Evolutionary conservation across 2,113 vertebrate species (phyloP).

Genomic region (Gadus chalcogrammus): DNA sequence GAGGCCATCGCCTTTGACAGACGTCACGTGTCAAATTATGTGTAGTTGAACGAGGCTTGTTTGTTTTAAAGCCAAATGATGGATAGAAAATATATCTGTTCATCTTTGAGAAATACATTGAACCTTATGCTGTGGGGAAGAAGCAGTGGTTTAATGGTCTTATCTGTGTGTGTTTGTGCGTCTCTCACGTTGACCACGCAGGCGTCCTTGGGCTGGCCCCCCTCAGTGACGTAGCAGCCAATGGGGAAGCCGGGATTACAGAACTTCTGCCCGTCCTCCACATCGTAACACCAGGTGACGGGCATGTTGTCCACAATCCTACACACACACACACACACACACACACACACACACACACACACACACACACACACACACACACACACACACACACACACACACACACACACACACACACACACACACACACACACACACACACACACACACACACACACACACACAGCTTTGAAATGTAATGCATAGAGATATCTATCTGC

Average conservation of each 20-base stretch:
- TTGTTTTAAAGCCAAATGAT: no score
- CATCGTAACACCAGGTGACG: conserved; percentile 93
- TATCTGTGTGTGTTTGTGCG: neutral
- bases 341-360: conserved; percentile 4
- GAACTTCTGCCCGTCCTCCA: conserved; percentile 87
- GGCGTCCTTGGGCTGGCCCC: conserved; percentile 84
- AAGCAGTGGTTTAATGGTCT: neutral
- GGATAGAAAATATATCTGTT: no score
- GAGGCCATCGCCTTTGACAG: no score
- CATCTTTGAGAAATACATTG: no score
- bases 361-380: neutral
- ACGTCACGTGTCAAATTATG: no score
- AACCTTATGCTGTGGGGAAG: neutral
- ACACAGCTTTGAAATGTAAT: no score
- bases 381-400: neutral
- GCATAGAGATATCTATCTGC: no score
- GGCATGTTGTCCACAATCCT: conserved; percentile 98
- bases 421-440: conserved; percentile 23
- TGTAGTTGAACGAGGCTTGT: no score
- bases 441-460: conserved; percentile 21
- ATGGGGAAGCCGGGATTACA: conserved; percentile 95
- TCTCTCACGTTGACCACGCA: conserved; percentile 88
- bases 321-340: conserved; percentile 19
- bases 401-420: no score
- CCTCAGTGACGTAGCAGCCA: conserved; percentile 88